phyloP scores from a whole-genome alignment of 2,888 invertebrate species.

The Drosophila bunnanda region DNA sequence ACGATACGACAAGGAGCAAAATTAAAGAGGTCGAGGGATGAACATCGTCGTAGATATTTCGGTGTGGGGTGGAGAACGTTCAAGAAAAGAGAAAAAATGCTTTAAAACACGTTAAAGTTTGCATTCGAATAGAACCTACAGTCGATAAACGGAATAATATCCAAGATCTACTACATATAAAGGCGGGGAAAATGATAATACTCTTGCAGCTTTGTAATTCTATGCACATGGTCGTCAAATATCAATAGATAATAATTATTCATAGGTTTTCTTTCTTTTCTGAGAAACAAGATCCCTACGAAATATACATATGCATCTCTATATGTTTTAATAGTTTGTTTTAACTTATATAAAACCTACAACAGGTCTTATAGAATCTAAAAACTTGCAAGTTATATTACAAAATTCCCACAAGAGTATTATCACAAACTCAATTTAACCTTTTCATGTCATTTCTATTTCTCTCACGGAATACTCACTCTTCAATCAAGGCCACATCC shows the following conservation, averaged over 20 bases:
- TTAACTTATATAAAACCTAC: neutral
- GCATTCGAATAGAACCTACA: slow-evolving; percentile 9
- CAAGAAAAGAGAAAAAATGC: slow-evolving; percentile 63
- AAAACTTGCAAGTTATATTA: too few relatives aligned
- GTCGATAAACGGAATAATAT: slow-evolving; percentile 1
- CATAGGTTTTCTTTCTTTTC: neutral
- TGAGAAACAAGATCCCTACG: too few relatives aligned
- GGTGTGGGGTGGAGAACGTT: slow-evolving; percentile 57
- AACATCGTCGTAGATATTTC: slow-evolving; percentile 49
- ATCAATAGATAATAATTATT: neutral
- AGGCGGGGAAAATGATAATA: neutral
- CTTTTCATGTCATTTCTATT: neutral
- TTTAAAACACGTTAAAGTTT: slow-evolving; percentile 33
- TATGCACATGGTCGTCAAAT: neutral
- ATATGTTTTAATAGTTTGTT: neutral
- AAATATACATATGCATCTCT: neutral
- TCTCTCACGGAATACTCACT: slow-evolving; percentile 86
- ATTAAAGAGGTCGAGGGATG: slow-evolving; percentile 49
- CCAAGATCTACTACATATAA: neutral
- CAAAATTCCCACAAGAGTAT: slow-evolving; percentile 1
- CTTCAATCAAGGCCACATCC: slow-evolving; percentile 86
- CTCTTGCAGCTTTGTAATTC: neutral
- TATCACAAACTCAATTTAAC: neutral
- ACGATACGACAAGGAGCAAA: slow-evolving; percentile 63
- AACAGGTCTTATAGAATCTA: neutral